These are phyloP conservation scores for Diplolepis rosae DNA, from an alignment of 2,888 invertebrate genomes.

Conservation along the genomic window DNA sequence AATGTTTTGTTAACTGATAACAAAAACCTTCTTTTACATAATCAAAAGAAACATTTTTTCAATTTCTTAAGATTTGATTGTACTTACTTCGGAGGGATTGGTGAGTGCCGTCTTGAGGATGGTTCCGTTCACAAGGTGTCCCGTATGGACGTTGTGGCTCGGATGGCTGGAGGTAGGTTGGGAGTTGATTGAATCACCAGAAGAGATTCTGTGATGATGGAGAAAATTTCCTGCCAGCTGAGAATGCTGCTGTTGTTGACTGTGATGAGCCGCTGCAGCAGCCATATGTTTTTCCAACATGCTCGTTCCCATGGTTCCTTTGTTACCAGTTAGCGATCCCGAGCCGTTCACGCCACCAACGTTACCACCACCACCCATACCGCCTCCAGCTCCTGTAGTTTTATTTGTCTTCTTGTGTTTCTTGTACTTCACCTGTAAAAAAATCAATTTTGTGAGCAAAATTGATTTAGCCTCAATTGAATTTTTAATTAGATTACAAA, in stretches of 20 bases:
- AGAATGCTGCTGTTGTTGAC: conserved; percentile 71
- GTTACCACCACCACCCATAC: conserved; percentile 72
- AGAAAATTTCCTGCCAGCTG: conserved; percentile 68
- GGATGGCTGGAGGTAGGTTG: conserved; percentile 69
- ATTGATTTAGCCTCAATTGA: no score
- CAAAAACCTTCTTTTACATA: no score
- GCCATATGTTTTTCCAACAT: conserved; percentile 73
- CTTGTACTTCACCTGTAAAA: conserved; percentile 90
- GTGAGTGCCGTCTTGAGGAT: conserved; percentile 96
- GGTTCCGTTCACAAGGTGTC: conserved; percentile 91
- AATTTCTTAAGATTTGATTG: background rate
- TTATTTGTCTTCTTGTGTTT: conserved; percentile 92
- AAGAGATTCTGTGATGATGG: conserved; percentile 72
- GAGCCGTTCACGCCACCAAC: conserved; percentile 70
- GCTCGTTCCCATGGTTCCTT: conserved; percentile 65
- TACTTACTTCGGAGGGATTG: conserved; percentile 88
- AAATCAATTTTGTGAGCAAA: background rate
- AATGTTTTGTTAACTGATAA: no score
- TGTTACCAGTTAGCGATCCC: conserved; percentile 63
- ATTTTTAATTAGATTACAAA: no score
- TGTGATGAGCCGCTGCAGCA: conserved; percentile 71
- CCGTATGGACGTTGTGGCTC: conserved; percentile 76
- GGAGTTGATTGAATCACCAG: conserved; percentile 67
- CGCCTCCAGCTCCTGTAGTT: conserved; percentile 72
- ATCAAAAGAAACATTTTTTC: no score